Evolutionary conservation across 2,888 invertebrate species (phyloP), one percentile per base, ranked within the genome.

Genomic region (Parapristionchus giblindavisi): DNA sequence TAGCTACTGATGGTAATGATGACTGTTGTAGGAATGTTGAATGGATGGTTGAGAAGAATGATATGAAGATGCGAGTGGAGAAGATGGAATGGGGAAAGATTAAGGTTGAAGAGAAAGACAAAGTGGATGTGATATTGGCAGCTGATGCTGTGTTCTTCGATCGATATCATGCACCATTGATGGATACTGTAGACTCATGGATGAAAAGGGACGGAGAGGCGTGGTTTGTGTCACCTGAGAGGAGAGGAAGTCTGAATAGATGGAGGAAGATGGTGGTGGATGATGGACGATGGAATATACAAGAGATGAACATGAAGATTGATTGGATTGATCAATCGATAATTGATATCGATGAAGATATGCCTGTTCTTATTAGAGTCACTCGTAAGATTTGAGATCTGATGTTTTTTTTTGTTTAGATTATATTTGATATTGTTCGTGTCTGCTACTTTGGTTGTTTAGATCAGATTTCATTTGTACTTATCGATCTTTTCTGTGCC

Each of bases 61-160:
- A 51, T n/a, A 27, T 73, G 8, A 36, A 36, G 27, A 34, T 70
- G 34, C 14, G 27, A 75, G 76, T 43, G 29, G 70, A 36, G 70
- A 66, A 11, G n/a, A 54, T 40, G 71, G 48, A 43, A 58, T 71
- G 40, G 54, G 54, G 76, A 73, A 14, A 51, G 24, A 27, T 21
- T 34, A 29, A 71, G 58, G 71, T 43, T 5, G 21, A 58, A 27
- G 32, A 63, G 8, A 29, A 27, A 1, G 60, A 51, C 34, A 73
- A 75, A 38, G 80, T 80, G 48, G 80, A 81, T 43, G 65, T 78
- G 51, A 78, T 83, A 71, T 72, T 83, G 2, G 80, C 80, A 8
- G 81, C 81, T 5, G 83, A 83, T 74, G 81, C 81, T 77, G 79
- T 83, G 0, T 83, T 83, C 60, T 83, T 81, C 65, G 75, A 76